phyloP scores from a whole-genome alignment of 1,140 invertebrate species.

The Diuraphis noxia region DNA sequence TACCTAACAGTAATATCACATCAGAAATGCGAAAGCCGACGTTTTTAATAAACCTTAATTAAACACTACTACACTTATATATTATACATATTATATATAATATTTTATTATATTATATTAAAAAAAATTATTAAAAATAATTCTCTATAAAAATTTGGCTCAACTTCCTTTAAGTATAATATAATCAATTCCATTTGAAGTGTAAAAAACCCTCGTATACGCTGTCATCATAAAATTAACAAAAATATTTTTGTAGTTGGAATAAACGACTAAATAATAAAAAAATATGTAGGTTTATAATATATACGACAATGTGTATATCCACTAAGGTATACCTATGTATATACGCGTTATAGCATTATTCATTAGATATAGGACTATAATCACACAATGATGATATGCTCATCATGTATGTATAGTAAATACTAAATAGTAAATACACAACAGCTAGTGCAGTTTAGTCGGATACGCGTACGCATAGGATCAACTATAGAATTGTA shows the following conservation, averaged over 20 bases:
- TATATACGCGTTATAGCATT: neutral
- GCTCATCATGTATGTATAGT: neutral
- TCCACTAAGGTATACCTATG: too few relatives aligned
- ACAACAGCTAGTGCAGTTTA: too few relatives aligned
- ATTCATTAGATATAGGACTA: neutral
- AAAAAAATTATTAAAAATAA: neutral
- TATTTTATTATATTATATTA: too few relatives aligned
- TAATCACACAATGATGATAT: neutral
- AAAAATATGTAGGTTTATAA: too few relatives aligned
- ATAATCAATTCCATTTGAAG: neutral
- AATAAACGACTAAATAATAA: neutral
- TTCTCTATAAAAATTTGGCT: neutral
- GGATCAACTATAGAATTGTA: neutral
- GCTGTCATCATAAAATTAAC: neutral
- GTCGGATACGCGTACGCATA: neutral
- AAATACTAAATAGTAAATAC: too few relatives aligned
- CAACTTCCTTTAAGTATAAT: neutral
- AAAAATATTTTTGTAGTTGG: neutral
- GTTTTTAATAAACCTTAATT: too few relatives aligned
- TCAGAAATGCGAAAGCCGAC: too few relatives aligned
- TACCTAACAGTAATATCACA: too few relatives aligned
- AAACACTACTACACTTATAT: too few relatives aligned
- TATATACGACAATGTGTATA: too few relatives aligned
- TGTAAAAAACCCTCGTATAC: neutral
- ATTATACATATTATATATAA: too few relatives aligned